Percentiles rank a stretch among this genome's conserved stretches.
Conservation (phyloP, 2,113 vertebrate species). For the Gnathonemus echidnorhynchus region DNA sequence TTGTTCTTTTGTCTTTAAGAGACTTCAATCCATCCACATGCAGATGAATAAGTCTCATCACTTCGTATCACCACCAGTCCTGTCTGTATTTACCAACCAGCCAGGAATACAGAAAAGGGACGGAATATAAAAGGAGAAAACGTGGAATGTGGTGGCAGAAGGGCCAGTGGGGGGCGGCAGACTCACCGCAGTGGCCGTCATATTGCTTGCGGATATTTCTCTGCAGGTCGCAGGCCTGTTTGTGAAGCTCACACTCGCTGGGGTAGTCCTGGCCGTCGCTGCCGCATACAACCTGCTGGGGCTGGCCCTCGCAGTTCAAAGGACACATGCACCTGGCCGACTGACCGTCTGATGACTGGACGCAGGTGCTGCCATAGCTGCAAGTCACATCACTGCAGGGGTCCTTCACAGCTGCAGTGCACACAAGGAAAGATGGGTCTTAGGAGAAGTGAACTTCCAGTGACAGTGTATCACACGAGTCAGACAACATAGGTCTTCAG, state of each 20-base stretch:
- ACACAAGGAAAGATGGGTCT: neutral
- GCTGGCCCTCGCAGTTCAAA: constrained; percentile 55
- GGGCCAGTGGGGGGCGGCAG: neutral
- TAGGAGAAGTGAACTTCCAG: neutral
- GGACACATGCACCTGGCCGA: constrained; percentile 82
- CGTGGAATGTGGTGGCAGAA: neutral
- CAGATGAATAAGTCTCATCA: constrained; percentile 37
- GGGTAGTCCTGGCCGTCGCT: constrained; percentile 82
- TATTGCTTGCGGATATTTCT: constrained; percentile 80
- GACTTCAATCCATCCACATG: constrained; percentile 42
- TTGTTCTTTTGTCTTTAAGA: constrained; percentile 41
- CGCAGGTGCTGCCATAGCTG: constrained; percentile 87
- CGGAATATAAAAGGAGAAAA: neutral
- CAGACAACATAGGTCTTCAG: neutral
- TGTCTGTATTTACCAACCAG: neutral
- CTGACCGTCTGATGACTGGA: constrained; percentile 72
- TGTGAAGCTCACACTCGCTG: constrained; percentile 78
- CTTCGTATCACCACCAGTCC: neutral
- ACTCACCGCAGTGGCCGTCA: constrained; percentile 79
- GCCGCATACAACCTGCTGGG: constrained; percentile 70
- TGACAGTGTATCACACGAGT: neutral
- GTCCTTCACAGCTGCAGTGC: constrained; percentile 72
- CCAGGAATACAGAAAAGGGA: neutral
- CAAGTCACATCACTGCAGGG: constrained; percentile 81
- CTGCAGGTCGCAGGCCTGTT: constrained; percentile 75